Evolutionary conservation across 2,888 invertebrate species (phyloP).

Genomic region (Lomographa bimaculata): DNA sequence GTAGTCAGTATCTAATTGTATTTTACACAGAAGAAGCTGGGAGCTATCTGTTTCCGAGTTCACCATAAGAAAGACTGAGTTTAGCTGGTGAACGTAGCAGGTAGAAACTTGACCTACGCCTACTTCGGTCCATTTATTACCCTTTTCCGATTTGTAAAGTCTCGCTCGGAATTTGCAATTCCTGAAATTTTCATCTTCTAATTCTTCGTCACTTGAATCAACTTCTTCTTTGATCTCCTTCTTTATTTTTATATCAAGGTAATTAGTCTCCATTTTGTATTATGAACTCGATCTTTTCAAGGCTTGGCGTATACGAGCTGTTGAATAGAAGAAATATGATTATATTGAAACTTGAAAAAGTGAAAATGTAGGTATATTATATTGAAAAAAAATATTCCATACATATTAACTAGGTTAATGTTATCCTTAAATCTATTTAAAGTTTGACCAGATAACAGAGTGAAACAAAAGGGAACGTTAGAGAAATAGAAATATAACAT

Average conservation of each 20-base stretch:
- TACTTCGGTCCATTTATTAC: conserved; percentile 4
- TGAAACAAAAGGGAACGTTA: no score
- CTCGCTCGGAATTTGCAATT: conserved; percentile 4
- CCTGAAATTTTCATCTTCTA: conserved; percentile 2
- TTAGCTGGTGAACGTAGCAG: not conserved
- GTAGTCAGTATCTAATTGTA: conserved; percentile 2
- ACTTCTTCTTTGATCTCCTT: conserved; percentile 3
- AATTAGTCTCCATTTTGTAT: not conserved
- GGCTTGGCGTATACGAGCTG: no score
- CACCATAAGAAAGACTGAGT: conserved; percentile 1
- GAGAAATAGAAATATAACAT: no score
- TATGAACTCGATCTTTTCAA: conserved; percentile 6
- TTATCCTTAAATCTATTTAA: no score
- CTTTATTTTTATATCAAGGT: no score
- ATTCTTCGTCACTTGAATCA: conserved; percentile 1
- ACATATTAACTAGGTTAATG: no score
- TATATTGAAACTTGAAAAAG: no score
- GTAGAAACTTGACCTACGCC: conserved; percentile 3
- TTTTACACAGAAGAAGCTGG: conserved; percentile 6
- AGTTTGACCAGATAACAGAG: no score
- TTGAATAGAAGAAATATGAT: no score
- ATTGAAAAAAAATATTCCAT: no score
- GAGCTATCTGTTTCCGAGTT: conserved; percentile 4
- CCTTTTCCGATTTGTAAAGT: conserved; percentile 4
- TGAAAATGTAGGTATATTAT: no score